These are phyloP conservation scores for Amiota communis DNA, from an alignment of 2,888 invertebrate species.

Conservation along the genomic window DNA sequence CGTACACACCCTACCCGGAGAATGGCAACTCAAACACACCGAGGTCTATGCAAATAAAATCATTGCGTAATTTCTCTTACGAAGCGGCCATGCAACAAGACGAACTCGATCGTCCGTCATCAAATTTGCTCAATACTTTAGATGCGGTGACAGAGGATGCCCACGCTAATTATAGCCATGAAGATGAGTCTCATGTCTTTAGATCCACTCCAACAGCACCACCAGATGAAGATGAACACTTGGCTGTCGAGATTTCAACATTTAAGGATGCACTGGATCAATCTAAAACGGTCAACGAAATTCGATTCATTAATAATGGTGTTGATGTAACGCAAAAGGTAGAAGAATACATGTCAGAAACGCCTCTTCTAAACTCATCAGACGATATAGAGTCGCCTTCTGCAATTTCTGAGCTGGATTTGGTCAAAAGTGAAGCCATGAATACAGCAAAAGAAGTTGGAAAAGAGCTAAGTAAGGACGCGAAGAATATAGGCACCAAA, in stretches of 20 bases:
- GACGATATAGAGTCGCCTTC: slow-evolving; percentile 52
- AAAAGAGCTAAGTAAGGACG: slow-evolving; percentile 4
- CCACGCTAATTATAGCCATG: neutral
- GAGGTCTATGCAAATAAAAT: slow-evolving; percentile 58
- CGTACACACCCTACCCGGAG: slow-evolving; percentile 70
- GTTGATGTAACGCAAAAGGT: slow-evolving; percentile 71
- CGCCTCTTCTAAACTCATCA: slow-evolving; percentile 46
- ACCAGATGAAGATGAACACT: slow-evolving; percentile 69
- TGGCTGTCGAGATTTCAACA: slow-evolving; percentile 69
- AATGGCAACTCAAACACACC: slow-evolving; percentile 59
- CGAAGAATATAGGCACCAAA: slow-evolving; percentile 33
- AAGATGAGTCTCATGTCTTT: slow-evolving; percentile 31
- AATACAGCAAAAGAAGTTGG: slow-evolving; percentile 21
- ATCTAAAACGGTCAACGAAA: slow-evolving; percentile 68
- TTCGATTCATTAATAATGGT: slow-evolving; percentile 72
- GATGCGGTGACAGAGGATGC: slow-evolving; percentile 56
- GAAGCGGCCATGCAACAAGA: slow-evolving; percentile 65
- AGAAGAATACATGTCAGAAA: slow-evolving; percentile 56
- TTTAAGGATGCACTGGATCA: slow-evolving; percentile 64
- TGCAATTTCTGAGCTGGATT: slow-evolving; percentile 44
- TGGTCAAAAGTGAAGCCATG: slow-evolving; percentile 31
- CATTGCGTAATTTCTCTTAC: slow-evolving; percentile 64
- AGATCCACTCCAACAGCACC: slow-evolving; percentile 60
- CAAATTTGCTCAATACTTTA: slow-evolving; percentile 62
- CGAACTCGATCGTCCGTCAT: slow-evolving; percentile 61